Percentiles rank a stretch among this genome's conserved stretches.
Evolutionary conservation across 2,888 invertebrate species (phyloP).

Genomic region (Sesamia inferens): DNA sequence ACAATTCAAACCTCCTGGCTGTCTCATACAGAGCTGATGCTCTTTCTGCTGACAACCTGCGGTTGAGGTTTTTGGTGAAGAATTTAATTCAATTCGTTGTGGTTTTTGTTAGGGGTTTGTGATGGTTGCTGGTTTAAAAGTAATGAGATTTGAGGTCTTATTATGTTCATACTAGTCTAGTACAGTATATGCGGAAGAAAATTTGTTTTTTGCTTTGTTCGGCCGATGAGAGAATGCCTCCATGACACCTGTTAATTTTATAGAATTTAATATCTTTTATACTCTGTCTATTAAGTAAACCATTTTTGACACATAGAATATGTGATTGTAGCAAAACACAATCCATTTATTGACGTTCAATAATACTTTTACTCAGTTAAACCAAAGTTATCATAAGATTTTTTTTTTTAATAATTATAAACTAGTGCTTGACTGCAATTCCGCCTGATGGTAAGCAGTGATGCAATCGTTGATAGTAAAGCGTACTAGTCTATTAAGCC

Average conservation of each 20-base stretch:
- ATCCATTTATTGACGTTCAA: background rate
- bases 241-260: background rate
- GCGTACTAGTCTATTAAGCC: too few relatives aligned
- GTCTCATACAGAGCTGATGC: slow-evolving; percentile 17
- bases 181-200: background rate
- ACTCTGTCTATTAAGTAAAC: too few relatives aligned
- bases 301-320: too few relatives aligned
- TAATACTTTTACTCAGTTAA: background rate
- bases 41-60: slow-evolving; percentile 16
- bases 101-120: background rate
- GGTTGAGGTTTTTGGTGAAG: background rate
- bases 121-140: background rate
- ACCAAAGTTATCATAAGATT: too few relatives aligned
- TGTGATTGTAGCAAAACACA: too few relatives aligned
- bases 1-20: slow-evolving; percentile 62
- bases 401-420: too few relatives aligned
- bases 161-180: background rate
- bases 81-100: slow-evolving; percentile 7
- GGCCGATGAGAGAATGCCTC: background rate
- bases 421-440: background rate
- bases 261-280: background rate
- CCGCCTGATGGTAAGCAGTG: too few relatives aligned
- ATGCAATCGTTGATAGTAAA: too few relatives aligned
- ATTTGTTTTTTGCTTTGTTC: background rate
- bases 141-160: background rate